Conservation (phyloP, 2,797 vertebrate genomes). For the Myotis daubentonii region DNA sequence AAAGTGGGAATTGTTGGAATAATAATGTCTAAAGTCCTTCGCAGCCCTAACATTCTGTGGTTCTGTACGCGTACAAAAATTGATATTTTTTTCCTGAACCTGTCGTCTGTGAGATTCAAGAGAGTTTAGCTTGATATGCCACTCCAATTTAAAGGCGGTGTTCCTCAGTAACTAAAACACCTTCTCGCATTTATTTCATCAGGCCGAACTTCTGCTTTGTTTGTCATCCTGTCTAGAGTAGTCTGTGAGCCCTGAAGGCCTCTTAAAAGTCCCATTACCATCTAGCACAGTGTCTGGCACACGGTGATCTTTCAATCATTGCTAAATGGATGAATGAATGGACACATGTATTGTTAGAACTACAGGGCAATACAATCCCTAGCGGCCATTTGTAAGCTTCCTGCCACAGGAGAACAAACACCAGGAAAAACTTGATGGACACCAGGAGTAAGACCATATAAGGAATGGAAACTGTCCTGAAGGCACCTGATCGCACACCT, state of each 20-base stretch:
- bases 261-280: neutral
- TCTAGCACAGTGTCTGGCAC: neutral
- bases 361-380: no score
- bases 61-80: neutral
- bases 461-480: no score
- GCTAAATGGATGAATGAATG: neutral
- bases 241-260: neutral
- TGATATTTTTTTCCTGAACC: neutral
- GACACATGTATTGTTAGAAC: neutral
- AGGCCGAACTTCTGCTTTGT: neutral
- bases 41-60: neutral
- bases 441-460: no score
- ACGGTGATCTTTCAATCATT: neutral
- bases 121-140: neutral
- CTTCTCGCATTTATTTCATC: neutral
- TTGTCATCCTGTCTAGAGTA: neutral
- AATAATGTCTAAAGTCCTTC: neutral
- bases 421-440: no score
- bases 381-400: no score
- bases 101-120: neutral
- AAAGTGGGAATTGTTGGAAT: neutral
- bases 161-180: neutral
- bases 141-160: neutral
- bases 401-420: no score
- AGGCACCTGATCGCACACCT: no score